These are phyloP conservation scores for Episyrphus balteatus DNA, from an alignment of 1,140 invertebrate species.

Conservation along the genomic window DNA sequence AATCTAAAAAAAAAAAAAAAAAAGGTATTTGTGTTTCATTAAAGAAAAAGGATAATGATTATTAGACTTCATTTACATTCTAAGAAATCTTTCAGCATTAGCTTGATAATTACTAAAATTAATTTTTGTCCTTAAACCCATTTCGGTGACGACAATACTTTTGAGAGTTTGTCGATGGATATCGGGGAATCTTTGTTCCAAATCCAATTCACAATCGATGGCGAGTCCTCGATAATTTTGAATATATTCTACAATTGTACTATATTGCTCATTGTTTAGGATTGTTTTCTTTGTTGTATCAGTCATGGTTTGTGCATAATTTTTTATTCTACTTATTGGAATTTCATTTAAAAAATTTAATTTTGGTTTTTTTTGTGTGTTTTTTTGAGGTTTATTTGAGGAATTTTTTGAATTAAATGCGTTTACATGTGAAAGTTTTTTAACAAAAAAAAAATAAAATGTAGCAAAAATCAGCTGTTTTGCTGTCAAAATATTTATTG, in stretches of 20 bases:
- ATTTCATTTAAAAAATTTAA: no score
- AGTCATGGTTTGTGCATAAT: no score
- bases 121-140: conserved; percentile 29
- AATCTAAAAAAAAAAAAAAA: conserved; percentile 20
- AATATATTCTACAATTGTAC: conserved; percentile 21
- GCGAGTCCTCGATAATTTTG: conserved; percentile 19
- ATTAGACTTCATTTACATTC: conserved; percentile 11
- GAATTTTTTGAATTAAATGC: no score
- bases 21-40: conserved; percentile 15
- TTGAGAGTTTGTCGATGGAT: conserved; percentile 39
- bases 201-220: conserved; percentile 34
- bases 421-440: no score
- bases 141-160: conserved; percentile 40
- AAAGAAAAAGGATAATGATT: conserved; percentile 1
- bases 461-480: no score
- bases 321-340: no score
- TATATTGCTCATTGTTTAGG: conserved; percentile 13
- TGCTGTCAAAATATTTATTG: no score
- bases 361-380: no score
- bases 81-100: conserved; percentile 16
- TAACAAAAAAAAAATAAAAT: no score
- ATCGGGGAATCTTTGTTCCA: conserved; percentile 29
- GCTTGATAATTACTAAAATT: conserved; percentile 37
- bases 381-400: no score
- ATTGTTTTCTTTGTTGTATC: conserved; percentile 11